phyloP scores from a whole-genome alignment of 2,113 vertebrate species.

The Columbina picui region DNA sequence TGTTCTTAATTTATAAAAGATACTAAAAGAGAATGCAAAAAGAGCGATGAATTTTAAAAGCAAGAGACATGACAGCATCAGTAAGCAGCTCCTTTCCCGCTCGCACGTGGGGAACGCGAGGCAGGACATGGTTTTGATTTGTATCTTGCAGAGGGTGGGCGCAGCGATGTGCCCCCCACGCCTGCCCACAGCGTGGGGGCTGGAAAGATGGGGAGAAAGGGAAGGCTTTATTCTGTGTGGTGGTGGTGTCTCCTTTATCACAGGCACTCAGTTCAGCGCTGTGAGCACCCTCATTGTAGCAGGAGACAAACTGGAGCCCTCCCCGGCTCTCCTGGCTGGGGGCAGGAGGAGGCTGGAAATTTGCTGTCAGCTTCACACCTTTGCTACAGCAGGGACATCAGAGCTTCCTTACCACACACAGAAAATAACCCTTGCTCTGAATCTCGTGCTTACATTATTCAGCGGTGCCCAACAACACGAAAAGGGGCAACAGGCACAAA shows the following conservation, averaged over 20 bases:
- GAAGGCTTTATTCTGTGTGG: neutral
- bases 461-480: too few relatives aligned
- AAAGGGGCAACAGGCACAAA: too few relatives aligned
- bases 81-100: neutral
- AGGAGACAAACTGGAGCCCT: neutral
- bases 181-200: neutral
- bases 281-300: neutral
- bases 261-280: neutral
- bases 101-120: accelerated
- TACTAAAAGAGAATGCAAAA: neutral
- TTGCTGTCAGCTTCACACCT: neutral
- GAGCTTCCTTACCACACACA: too few relatives aligned
- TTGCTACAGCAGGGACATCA: neutral
- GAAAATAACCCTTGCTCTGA: neutral
- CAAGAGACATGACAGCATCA: accelerated
- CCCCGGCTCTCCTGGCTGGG: neutral
- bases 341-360: neutral
- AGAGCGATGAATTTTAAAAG: neutral
- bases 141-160: neutral
- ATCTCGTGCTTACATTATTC: neutral
- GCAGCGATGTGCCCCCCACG: neutral
- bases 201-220: neutral
- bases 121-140: neutral
- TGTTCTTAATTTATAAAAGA: neutral
- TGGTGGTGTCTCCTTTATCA: neutral